Conservation (phyloP, 1,140 invertebrate genomes). For the Drosophila quadrilineata region DNA sequence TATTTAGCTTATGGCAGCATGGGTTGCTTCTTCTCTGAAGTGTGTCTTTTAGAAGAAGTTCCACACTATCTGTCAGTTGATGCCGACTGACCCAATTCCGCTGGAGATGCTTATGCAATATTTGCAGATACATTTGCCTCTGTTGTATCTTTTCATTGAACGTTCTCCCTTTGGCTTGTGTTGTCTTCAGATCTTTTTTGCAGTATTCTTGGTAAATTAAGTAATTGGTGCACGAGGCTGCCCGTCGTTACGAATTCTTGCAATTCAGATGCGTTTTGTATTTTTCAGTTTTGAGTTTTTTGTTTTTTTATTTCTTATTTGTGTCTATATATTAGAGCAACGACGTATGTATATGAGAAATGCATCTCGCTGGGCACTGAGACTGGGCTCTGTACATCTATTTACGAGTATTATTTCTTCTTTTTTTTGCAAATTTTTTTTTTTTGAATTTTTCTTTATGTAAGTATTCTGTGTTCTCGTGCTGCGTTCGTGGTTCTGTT, state of each 20-base stretch:
- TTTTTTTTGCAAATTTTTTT: too few species aligned
- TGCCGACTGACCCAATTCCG: constrained; percentile 3
- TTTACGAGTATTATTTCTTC: background rate
- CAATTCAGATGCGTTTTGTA: constrained; percentile 49
- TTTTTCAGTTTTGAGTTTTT: constrained; percentile 7
- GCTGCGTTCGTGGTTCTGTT: constrained; percentile 37
- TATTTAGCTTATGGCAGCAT: too few species aligned
- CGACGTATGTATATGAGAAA: background rate
- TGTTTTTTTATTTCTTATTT: constrained; percentile 15
- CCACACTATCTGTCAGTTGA: too few species aligned
- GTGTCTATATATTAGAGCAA: constrained; percentile 59
- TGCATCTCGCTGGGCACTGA: constrained; percentile 42
- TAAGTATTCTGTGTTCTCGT: constrained; percentile 12
- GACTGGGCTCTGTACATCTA: constrained; percentile 29
- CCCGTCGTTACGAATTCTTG: constrained; percentile 48
- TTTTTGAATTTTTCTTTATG: constrained; percentile 27
- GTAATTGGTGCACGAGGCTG: constrained; percentile 62
- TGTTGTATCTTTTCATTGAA: constrained; percentile 1
- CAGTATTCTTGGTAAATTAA: constrained; percentile 73
- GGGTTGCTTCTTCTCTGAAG: background rate
- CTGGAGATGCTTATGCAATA: constrained; percentile 55
- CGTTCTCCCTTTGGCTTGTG: constrained; percentile 6
- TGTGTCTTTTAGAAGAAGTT: background rate
- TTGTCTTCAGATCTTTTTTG: constrained; percentile 22
- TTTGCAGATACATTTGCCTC: constrained; percentile 51